These are phyloP conservation scores for Altica lythri DNA, from an alignment of 2,888 invertebrate genomes.

Conservation along the genomic window DNA sequence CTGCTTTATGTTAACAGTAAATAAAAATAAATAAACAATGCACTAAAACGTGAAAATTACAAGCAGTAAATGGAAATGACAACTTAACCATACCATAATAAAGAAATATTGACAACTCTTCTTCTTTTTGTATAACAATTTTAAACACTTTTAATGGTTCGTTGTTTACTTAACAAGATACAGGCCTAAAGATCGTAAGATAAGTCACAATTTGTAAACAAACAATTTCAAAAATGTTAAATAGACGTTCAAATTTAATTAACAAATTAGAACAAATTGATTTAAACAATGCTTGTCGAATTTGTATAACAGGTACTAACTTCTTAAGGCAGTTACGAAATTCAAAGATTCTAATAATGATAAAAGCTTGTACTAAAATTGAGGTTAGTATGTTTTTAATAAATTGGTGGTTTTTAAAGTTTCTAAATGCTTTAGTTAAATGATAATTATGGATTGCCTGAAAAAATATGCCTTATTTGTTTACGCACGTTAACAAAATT, in stretches of 20 bases:
- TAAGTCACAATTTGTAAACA: too few species aligned
- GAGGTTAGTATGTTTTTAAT: constrained; percentile 42
- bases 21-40: too few species aligned
- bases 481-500: constrained; percentile 54
- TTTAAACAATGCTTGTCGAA: constrained; percentile 49
- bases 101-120: too few species aligned
- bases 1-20: too few species aligned
- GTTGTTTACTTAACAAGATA: too few species aligned
- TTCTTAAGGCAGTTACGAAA: constrained; percentile 48
- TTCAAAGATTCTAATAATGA: constrained; percentile 51
- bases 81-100: too few species aligned
- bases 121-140: too few species aligned
- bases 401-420: constrained; percentile 9
- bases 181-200: too few species aligned
- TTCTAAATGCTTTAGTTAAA: constrained; percentile 44
- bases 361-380: constrained; percentile 49
- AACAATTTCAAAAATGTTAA: too few species aligned
- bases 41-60: too few species aligned
- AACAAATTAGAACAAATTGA: constrained; percentile 37
- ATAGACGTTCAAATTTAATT: not conserved
- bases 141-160: too few species aligned
- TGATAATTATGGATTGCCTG: constrained; percentile 54
- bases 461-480: constrained; percentile 55
- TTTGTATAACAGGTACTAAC: constrained; percentile 49
- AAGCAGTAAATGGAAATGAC: too few species aligned